These are phyloP conservation scores for Altica lythri DNA, from an alignment of 2,888 invertebrate species.

Conservation along the genomic window DNA sequence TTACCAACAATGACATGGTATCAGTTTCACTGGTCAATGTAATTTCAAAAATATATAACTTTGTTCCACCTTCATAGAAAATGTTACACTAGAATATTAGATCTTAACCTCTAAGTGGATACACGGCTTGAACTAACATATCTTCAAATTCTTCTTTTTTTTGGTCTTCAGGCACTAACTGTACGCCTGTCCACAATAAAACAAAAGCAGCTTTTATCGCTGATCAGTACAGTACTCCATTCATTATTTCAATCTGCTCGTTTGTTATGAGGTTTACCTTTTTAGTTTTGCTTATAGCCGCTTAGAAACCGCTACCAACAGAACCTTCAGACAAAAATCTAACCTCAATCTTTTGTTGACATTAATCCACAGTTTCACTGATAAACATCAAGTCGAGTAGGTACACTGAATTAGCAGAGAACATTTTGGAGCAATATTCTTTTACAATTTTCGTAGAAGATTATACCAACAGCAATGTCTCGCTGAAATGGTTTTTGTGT, in stretches of 20 bases:
- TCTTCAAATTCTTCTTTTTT: background rate
- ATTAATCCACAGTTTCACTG: too few species aligned
- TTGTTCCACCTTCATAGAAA: background rate
- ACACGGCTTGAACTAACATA: background rate
- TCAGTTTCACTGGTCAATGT: background rate
- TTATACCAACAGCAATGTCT: too few species aligned
- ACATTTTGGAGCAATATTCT: too few species aligned
- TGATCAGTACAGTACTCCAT: background rate
- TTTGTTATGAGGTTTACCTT: too few species aligned
- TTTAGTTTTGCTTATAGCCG: too few species aligned
- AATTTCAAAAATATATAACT: background rate
- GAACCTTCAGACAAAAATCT: too few species aligned
- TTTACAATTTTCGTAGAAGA: too few species aligned
- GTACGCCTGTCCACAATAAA: background rate
- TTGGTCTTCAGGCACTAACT: background rate
- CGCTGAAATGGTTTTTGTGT: too few species aligned
- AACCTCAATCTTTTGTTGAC: too few species aligned
- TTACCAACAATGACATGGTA: background rate
- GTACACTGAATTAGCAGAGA: too few species aligned
- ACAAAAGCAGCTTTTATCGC: background rate
- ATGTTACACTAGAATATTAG: background rate
- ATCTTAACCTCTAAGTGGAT: background rate
- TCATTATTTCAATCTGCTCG: background rate
- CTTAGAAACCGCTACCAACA: too few species aligned
- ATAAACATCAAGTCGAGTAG: too few species aligned